Conservation (phyloP, 2,888 invertebrate genomes). For the Drosophila ezoana region DNA sequence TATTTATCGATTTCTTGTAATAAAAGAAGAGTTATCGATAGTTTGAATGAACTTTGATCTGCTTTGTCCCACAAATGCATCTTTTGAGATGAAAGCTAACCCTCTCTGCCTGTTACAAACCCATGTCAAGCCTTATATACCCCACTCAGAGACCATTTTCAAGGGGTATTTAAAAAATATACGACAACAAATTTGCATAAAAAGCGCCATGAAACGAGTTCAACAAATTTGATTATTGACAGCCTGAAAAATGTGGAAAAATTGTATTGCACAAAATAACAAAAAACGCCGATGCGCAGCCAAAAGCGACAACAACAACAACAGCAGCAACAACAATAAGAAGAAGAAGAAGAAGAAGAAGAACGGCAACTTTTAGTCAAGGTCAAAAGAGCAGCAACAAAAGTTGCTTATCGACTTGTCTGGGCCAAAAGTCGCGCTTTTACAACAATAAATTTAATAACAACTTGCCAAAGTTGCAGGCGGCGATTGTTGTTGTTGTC, state of each 20-base stretch:
- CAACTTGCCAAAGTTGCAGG: slow-evolving; percentile 46
- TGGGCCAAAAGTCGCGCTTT: slow-evolving; percentile 41
- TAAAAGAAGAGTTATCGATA: too few relatives aligned
- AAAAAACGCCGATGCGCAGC: slow-evolving; percentile 18
- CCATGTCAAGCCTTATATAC: background rate
- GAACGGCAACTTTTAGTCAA: slow-evolving; percentile 19
- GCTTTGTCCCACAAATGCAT: too few relatives aligned
- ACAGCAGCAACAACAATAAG: background rate
- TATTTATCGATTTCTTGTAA: background rate
- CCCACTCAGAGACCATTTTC: background rate
- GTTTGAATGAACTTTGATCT: too few relatives aligned
- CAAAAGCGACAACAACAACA: slow-evolving; percentile 11
- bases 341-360: background rate
- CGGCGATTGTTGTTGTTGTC: slow-evolving; percentile 15
- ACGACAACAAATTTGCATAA: slow-evolving; percentile 31
- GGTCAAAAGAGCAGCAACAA: slow-evolving; percentile 44
- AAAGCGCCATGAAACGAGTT: slow-evolving; percentile 35
- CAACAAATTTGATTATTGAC: slow-evolving; percentile 51
- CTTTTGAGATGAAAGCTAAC: too few relatives aligned
- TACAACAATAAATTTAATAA: slow-evolving; percentile 50
- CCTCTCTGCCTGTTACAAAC: background rate
- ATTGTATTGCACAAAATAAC: slow-evolving; percentile 49
- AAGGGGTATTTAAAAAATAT: slow-evolving; percentile 2
- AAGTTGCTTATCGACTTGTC: slow-evolving; percentile 69
- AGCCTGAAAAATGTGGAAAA: slow-evolving; percentile 58